Evolutionary conservation across 2,888 invertebrate species (phyloP), one percentile per base, ranked within the genome.

Genomic region (Tinea trinotella): DNA sequence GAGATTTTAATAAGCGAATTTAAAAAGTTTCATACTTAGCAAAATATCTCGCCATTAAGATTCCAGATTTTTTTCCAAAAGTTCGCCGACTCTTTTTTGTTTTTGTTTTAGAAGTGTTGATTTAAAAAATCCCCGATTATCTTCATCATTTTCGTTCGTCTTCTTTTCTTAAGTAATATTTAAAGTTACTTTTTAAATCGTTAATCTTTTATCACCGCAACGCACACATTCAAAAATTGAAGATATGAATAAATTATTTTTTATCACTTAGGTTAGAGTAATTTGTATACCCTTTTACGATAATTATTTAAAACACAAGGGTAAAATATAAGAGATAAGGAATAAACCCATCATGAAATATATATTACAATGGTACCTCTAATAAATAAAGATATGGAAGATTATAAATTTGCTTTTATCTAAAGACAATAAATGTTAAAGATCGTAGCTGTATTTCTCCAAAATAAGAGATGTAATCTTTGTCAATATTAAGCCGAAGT

Each of bases 1-100:
- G 49, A 22, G 48, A 56, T 52, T 54, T 54, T 56, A 56, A 56
- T 56, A 54, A 56, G 54, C 44, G 17, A 54, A 54, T 40, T 56
- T 56, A 19, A 24, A 10, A 56, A 56, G 36, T 54, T 54, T 30
- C 10, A 17, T 56, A 44, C 56, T 54, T 46, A 50, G n/a, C 36
- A 44, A 56, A 54, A 46, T 50, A 54, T 56, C 52, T 53, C 40
- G 40, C 53, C 19, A 53, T 53, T 35, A 53, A 53, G 22, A 53
- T 20, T 13, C 40, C 40, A 36, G 50, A 5, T 22, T 50, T 50
- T 48, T 18, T 48, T 12, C 6, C 7, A 44, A 44, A 46, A 46
- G 46, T 46, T 46, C 15, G 3, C 13, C 40, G 13, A 4, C 46
- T 46, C 46, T 17, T 7, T 15, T 44, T 46, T 46, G 40, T 40